Conservation (phyloP, 2,797 vertebrate species). For the Gouania willdenowi region DNA sequence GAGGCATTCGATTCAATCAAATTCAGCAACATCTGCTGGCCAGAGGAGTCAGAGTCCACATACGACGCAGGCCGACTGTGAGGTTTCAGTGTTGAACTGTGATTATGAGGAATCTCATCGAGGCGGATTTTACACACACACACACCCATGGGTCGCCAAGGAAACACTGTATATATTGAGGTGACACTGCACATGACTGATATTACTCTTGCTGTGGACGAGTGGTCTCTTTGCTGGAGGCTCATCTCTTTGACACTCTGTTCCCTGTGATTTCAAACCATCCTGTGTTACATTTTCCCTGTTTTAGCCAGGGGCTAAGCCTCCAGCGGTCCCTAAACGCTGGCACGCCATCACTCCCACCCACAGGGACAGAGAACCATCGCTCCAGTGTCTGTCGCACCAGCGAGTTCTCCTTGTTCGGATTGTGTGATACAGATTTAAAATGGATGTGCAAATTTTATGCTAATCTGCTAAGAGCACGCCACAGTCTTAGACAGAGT, state of each 20-base stretch:
- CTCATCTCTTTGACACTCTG: slow-evolving; percentile 1
- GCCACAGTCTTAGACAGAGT: slow-evolving; percentile 24
- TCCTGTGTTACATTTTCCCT: slow-evolving; percentile 36
- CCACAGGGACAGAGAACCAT: slow-evolving; percentile 38
- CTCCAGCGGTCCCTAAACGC: slow-evolving; percentile 22
- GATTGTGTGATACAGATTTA: slow-evolving; percentile 1
- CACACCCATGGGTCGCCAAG: too few relatives aligned
- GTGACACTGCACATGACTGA: too few relatives aligned
- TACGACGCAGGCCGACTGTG: too few relatives aligned
- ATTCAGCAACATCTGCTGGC: too few relatives aligned
- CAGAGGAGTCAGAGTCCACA: too few relatives aligned
- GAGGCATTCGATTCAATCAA: too few relatives aligned
- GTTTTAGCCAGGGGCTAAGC: slow-evolving; percentile 21
- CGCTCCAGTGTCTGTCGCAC: slow-evolving; percentile 23
- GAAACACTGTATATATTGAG: too few relatives aligned
- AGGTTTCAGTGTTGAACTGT: too few relatives aligned
- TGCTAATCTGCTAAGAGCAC: slow-evolving; percentile 19
- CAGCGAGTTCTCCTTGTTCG: slow-evolving; percentile 11
- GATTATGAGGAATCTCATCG: too few relatives aligned
- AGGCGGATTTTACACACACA: too few relatives aligned
- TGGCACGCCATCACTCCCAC: slow-evolving; percentile 23
- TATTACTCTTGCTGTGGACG: too few relatives aligned
- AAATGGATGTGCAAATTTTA: slow-evolving; percentile 37
- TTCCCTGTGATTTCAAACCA: slow-evolving; percentile 31
- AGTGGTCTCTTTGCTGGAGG: too few relatives aligned